Conservation (phyloP, 2,888 invertebrate genomes). For the Dicyrtomina minuta region DNA sequence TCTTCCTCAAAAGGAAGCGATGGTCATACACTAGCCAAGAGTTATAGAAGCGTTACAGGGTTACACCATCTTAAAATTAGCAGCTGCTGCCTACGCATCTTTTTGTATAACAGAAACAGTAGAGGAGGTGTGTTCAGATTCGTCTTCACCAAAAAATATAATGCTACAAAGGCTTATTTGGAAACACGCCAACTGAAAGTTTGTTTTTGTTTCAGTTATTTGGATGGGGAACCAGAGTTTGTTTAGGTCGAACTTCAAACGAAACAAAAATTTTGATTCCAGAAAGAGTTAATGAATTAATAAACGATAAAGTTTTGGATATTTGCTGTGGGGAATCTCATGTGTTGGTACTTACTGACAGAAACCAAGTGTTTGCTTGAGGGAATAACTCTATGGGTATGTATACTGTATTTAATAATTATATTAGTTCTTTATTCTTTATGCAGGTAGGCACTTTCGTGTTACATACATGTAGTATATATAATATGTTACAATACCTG, state of each 20-base stretch:
- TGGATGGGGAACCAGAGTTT: slow-evolving; percentile 66
- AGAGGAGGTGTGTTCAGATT: too few relatives aligned
- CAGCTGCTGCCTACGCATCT: slow-evolving; percentile 62
- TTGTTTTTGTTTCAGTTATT: slow-evolving; percentile 60
- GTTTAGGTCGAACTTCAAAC: slow-evolving; percentile 63
- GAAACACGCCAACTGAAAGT: too few relatives aligned
- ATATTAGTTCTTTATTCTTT: too few relatives aligned
- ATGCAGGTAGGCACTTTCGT: too few relatives aligned
- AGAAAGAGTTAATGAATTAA: slow-evolving; percentile 61
- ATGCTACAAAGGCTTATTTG: too few relatives aligned
- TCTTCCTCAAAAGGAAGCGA: slow-evolving; percentile 65
- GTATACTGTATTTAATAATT: too few relatives aligned
- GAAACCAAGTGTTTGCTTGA: slow-evolving; percentile 57
- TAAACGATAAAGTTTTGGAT: slow-evolving; percentile 62
- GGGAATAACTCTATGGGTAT: slow-evolving; percentile 68
- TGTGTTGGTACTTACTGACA: slow-evolving; percentile 64
- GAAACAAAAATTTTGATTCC: slow-evolving; percentile 63
- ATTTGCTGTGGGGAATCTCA: slow-evolving; percentile 66
- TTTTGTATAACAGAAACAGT: slow-evolving; percentile 61
- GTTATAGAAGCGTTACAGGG: slow-evolving; percentile 64
- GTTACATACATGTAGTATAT: too few relatives aligned
- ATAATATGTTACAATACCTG: too few relatives aligned
- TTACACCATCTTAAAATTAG: slow-evolving; percentile 62
- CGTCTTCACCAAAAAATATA: too few relatives aligned
- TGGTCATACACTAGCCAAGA: slow-evolving; percentile 64